Evolutionary conservation across 2,888 invertebrate genomes (phyloP), one percentile per base, ranked within the genome.

Genomic region (Augochlorella aurata): DNA sequence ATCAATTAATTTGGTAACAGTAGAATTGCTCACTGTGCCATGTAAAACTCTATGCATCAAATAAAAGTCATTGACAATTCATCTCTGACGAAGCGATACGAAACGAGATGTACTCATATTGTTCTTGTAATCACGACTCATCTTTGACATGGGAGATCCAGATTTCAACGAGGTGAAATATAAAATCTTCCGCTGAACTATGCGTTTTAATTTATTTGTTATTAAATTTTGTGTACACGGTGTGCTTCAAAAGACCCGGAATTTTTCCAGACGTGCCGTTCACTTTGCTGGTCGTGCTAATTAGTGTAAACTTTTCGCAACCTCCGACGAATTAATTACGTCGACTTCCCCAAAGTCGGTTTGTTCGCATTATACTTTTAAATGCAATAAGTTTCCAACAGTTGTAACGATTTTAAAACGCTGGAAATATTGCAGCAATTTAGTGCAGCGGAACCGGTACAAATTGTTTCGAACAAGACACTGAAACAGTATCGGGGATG

Each of bases 221-320:
- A 21, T 58, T 14, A 14, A 58, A 58, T 58, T 58, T 14, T 14
- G 58, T 58, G 21, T 58, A 58, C 58, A 58, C 58, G 7, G 58
- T 24, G 58, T 12, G 58, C 24, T 14, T 58, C 24, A 58, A 24
- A 24, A 58, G 24, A 58, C 21, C 7, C 21, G 7, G 24, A 58
- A 24, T 58, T 58, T 58, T 58, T 5, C 7, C 58, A 2, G 12
- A 24, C 58, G 21, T 21, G 54, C 58, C 38, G 38, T 21, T 24
- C 24, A 24, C 58, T 58, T 14, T 24, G 24, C 58, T 10, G 58
- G 14, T 24, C 21, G 14, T 21, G 58, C 24, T 58, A 58, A 58
- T 58, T 58, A 58, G 58, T 14, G 24, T 58, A 58, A 58, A 58
- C 58, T 58, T 58, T 24, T 58, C 58, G 58, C 58, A 14, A 58